These are phyloP conservation scores for Pangasius krempfi DNA, from an alignment of 2,797 vertebrate species.

Conservation along the genomic window DNA sequence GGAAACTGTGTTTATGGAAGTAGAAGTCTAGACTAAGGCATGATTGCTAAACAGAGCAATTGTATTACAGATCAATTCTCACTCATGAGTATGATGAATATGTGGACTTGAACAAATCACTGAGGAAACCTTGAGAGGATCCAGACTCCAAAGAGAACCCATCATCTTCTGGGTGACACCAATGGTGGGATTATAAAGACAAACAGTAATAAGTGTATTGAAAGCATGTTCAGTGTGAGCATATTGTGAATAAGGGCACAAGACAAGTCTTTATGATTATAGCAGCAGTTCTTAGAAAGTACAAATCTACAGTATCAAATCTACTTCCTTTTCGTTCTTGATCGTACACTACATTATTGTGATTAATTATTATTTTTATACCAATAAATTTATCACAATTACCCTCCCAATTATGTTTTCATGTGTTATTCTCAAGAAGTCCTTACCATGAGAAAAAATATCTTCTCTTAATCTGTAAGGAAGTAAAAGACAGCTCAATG, in stretches of 20 bases:
- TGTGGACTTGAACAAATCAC: neutral
- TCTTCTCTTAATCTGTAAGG: neutral
- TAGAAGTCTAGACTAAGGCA: conserved; percentile 15
- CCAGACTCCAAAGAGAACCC: neutral
- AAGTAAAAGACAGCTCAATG: neutral
- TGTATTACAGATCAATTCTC: neutral
- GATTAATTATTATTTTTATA: neutral
- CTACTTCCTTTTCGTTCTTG: neutral
- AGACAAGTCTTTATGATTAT: neutral
- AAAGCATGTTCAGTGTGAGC: neutral
- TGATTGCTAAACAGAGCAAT: neutral
- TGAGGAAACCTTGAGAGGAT: neutral
- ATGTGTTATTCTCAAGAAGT: neutral
- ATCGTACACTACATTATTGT: conserved; percentile 27
- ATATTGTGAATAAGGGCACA: neutral
- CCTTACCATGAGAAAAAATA: neutral
- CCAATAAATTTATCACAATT: neutral
- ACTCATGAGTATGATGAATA: neutral
- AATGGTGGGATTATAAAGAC: neutral
- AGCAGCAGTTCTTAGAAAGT: neutral
- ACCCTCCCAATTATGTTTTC: neutral
- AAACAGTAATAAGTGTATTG: neutral
- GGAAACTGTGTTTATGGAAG: conserved; percentile 29
- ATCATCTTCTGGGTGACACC: neutral
- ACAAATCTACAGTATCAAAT: neutral